phyloP scores from a whole-genome alignment of 2,888 invertebrate genomes.

The Xanthostigma xanthostigma region DNA sequence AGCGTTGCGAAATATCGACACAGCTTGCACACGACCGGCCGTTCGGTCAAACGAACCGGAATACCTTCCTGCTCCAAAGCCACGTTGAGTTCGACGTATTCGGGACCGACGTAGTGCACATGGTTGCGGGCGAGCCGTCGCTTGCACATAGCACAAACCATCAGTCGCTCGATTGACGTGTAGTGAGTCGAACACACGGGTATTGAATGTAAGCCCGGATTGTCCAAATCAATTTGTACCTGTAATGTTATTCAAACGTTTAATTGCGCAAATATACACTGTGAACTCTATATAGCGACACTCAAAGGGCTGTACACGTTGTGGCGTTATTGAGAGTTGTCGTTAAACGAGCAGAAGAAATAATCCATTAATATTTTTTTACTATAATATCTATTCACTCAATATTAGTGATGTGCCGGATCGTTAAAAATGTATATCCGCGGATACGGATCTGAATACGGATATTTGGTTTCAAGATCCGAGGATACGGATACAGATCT shows the following conservation, averaged over 20 bases:
- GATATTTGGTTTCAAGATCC: too few relatives aligned
- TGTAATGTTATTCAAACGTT: slow-evolving; percentile 17
- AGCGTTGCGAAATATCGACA: slow-evolving; percentile 66
- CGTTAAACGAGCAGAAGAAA: too few relatives aligned
- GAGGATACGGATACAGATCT: too few relatives aligned
- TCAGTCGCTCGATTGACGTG: slow-evolving; percentile 51
- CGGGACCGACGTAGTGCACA: slow-evolving; percentile 52
- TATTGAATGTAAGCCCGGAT: slow-evolving; percentile 50
- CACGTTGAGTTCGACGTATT: slow-evolving; percentile 34
- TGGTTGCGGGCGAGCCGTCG: slow-evolving; percentile 61
- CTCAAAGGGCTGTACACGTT: too few relatives aligned
- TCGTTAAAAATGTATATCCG: too few relatives aligned
- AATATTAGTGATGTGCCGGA: too few relatives aligned
- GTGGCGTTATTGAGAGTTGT: too few relatives aligned
- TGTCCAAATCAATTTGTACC: slow-evolving; percentile 41
- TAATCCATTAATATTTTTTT: too few relatives aligned
- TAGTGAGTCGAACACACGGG: slow-evolving; percentile 58
- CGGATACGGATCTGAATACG: too few relatives aligned
- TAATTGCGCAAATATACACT: neutral
- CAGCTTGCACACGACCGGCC: slow-evolving; percentile 65
- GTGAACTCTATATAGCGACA: too few relatives aligned
- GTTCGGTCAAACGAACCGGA: slow-evolving; percentile 49
- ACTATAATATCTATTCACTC: too few relatives aligned
- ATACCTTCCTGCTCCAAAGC: slow-evolving; percentile 44
- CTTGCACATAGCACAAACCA: slow-evolving; percentile 64